These are phyloP conservation scores for Leiothrix lutea DNA, from an alignment of 2,113 vertebrate genomes.

Conservation along the genomic window DNA sequence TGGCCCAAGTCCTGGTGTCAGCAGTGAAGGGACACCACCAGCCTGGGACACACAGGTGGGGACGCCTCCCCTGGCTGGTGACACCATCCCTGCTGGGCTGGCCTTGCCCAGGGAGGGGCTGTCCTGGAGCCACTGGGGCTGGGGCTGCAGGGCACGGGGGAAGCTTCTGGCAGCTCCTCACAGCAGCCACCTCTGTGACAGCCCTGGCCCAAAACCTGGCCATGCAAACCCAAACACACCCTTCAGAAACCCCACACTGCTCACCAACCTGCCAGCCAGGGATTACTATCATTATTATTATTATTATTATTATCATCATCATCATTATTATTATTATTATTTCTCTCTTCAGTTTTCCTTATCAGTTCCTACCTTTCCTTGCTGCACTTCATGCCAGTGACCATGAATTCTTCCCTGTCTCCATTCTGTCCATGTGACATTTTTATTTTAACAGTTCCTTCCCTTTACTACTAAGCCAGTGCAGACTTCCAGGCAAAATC, in stretches of 20 bases:
- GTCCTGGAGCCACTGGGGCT: background rate
- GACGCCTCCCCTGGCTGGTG: background rate
- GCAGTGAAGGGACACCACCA: background rate
- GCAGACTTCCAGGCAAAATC: background rate
- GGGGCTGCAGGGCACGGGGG: background rate
- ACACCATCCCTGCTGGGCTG: background rate
- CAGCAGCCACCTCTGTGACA: background rate
- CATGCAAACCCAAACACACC: background rate
- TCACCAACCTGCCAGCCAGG: background rate
- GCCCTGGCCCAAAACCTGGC: background rate
- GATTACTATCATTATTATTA: background rate
- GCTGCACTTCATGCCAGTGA: background rate
- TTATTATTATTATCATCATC: too few species aligned
- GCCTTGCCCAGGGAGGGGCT: background rate
- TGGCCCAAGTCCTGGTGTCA: background rate
- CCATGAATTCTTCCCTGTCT: background rate
- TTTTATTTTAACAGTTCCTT: background rate
- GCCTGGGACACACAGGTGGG: rapidly evolving
- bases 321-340: background rate
- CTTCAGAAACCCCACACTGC: background rate
- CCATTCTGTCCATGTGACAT: background rate
- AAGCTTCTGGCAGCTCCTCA: background rate
- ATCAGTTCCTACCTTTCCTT: background rate
- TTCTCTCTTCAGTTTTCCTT: background rate
- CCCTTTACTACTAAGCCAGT: background rate